phyloP scores from a whole-genome alignment of 1,140 invertebrate genomes.

The Cyphomyrmex costatus region DNA sequence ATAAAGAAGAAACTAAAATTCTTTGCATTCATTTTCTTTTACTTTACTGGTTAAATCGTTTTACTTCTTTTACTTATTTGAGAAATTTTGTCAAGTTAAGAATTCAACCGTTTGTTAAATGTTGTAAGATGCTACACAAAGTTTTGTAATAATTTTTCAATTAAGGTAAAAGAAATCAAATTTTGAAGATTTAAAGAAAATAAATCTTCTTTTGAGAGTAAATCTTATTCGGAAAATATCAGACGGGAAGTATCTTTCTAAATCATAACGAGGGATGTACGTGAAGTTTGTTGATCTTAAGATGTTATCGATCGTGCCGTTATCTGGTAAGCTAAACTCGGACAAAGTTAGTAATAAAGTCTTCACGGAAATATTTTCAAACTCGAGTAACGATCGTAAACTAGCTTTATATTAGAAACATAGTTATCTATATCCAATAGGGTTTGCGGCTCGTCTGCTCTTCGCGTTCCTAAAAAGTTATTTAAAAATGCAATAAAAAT shows the following conservation, averaged over 20 bases:
- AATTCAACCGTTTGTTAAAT: constrained; percentile 9
- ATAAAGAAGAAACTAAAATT: not conserved
- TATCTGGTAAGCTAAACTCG: constrained; percentile 22
- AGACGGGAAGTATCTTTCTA: not conserved
- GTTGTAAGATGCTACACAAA: not conserved
- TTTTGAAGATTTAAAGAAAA: constrained; percentile 25
- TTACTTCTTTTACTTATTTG: not conserved
- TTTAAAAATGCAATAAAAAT: not conserved
- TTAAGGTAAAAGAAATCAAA: constrained; percentile 6
- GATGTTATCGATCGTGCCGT: constrained; percentile 26
- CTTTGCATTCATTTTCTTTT: not conserved
- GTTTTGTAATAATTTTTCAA: not conserved
- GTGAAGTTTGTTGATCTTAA: constrained; percentile 50
- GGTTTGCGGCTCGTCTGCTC: not conserved
- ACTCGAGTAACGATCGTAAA: constrained; percentile 23
- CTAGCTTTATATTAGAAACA: constrained; percentile 37
- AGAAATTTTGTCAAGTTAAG: not conserved
- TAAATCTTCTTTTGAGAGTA: not conserved
- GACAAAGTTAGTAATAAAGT: constrained; percentile 42
- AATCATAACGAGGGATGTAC: constrained; percentile 22
- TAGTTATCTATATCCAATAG: not conserved
- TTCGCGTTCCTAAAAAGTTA: not conserved
- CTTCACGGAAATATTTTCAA: constrained; percentile 39
- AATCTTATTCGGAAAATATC: not conserved
- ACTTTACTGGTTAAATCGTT: not conserved